Percentiles rank a stretch among this genome's conserved stretches.
Evolutionary conservation across 1,140 invertebrate genomes (phyloP).

Genomic region (Tachypleus tridentatus): DNA sequence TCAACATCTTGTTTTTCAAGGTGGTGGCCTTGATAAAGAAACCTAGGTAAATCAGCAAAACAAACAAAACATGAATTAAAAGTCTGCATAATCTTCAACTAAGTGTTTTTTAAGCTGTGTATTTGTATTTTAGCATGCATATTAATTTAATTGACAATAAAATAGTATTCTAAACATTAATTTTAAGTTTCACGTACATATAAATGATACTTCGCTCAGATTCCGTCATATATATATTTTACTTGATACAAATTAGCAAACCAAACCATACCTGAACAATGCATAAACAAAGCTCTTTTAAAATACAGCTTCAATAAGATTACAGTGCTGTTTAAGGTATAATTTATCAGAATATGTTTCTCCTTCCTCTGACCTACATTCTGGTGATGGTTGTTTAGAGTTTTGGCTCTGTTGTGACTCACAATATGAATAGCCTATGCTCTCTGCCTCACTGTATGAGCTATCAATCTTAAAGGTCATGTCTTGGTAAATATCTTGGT

Average conservation of each 20-base stretch:
- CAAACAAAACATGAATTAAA: neutral
- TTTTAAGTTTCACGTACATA: too few species aligned
- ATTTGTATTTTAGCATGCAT: too few species aligned
- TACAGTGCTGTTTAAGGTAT: constrained; percentile 46
- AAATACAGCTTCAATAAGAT: constrained; percentile 45
- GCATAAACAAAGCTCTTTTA: constrained; percentile 49
- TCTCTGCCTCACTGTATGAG: constrained; percentile 12
- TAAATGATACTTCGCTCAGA: too few species aligned
- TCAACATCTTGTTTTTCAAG: constrained; percentile 52
- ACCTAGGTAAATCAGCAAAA: constrained; percentile 45
- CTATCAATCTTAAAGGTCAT: constrained; percentile 29
- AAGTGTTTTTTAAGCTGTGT: too few species aligned
- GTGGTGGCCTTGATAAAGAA: constrained; percentile 45
- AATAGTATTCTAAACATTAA: too few species aligned
- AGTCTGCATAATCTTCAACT: neutral
- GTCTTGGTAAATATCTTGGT: constrained; percentile 33
- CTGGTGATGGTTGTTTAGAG: constrained; percentile 21
- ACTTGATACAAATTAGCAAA: neutral
- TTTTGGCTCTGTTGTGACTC: constrained; percentile 23
- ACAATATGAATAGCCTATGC: constrained; percentile 9
- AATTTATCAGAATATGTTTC: constrained; percentile 21
- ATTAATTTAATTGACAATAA: too few species aligned
- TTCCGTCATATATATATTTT: neutral
- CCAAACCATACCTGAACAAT: constrained; percentile 14
- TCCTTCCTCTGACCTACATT: constrained; percentile 28